A percentile compares a stretch with the other conserved stretches of the same genome.
Conservation (phyloP, 2,888 invertebrate species). For the Apamea sordens region DNA sequence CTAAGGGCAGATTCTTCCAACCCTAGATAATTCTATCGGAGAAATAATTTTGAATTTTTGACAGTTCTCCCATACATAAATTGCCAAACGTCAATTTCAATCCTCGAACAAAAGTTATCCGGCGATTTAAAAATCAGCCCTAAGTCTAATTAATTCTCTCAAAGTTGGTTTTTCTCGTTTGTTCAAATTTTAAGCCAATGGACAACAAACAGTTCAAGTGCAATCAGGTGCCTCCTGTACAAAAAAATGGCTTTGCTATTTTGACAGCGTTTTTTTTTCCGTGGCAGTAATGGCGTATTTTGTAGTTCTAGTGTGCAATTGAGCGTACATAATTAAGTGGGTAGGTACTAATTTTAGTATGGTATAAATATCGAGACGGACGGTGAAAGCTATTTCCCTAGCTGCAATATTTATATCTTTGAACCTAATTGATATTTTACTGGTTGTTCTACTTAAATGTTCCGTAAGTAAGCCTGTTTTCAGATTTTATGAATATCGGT, state of each 20-base stretch:
- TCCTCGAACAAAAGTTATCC: too few relatives aligned
- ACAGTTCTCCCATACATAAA: too few relatives aligned
- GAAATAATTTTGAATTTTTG: too few relatives aligned
- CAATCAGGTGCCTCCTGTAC: too few relatives aligned
- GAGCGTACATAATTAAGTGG: background rate
- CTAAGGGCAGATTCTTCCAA: too few relatives aligned
- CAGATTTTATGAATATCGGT: background rate
- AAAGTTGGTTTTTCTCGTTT: too few relatives aligned
- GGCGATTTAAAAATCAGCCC: too few relatives aligned
- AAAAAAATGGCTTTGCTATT: background rate
- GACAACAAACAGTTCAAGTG: too few relatives aligned
- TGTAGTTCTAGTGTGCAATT: background rate
- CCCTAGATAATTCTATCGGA: too few relatives aligned
- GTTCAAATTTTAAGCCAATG: too few relatives aligned
- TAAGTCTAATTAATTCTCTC: too few relatives aligned
- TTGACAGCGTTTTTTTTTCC: background rate
- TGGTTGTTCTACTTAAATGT: background rate
- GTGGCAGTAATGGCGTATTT: background rate
- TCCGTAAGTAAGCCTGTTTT: background rate
- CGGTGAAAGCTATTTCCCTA: conserved; percentile 1
- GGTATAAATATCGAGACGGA: background rate
- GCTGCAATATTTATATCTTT: background rate
- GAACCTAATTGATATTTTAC: conserved; percentile 19
- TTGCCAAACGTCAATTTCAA: too few relatives aligned
- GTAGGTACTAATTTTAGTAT: background rate